Evolutionary conservation across 2,113 vertebrate species (phyloP).

Genomic region (Microtus oregoni): DNA sequence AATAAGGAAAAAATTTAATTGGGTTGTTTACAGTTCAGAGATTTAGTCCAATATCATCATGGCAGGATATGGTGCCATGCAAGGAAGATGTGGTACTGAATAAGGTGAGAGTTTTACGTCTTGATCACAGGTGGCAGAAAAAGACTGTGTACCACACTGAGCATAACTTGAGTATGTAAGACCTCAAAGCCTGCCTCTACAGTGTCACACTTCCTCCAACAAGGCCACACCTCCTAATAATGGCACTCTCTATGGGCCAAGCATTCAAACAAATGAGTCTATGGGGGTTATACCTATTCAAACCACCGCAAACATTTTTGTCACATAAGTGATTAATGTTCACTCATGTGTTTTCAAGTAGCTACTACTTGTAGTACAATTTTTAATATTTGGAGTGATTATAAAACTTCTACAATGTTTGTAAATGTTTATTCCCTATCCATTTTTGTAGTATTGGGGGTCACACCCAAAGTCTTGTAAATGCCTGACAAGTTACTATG

Average conservation of each 20-base stretch:
- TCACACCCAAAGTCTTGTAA: not conserved
- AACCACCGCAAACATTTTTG: not conserved
- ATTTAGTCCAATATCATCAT: not conserved
- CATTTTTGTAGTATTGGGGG: too few relatives aligned
- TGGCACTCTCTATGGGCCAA: not conserved
- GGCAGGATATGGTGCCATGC: not conserved
- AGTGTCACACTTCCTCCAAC: not conserved
- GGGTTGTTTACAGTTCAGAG: not conserved
- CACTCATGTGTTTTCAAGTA: slow-evolving; percentile 7
- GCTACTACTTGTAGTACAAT: not conserved
- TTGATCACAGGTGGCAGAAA: not conserved
- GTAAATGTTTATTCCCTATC: not conserved
- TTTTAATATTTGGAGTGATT: slow-evolving; percentile 47
- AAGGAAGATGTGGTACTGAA: not conserved
- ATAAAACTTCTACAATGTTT: slow-evolving; percentile 38
- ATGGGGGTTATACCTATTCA: not conserved
- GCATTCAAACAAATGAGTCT: not conserved
- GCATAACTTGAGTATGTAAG: not conserved
- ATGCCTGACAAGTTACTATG: not conserved
- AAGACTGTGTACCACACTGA: not conserved
- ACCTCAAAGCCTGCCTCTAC: not conserved
- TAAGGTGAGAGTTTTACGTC: not conserved
- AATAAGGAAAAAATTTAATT: not conserved
- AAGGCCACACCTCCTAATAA: not conserved
- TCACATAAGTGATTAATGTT: not conserved